Evolutionary conservation across 2,888 invertebrate genomes (phyloP).

Genomic region (Aspidiotus rigidus): DNA sequence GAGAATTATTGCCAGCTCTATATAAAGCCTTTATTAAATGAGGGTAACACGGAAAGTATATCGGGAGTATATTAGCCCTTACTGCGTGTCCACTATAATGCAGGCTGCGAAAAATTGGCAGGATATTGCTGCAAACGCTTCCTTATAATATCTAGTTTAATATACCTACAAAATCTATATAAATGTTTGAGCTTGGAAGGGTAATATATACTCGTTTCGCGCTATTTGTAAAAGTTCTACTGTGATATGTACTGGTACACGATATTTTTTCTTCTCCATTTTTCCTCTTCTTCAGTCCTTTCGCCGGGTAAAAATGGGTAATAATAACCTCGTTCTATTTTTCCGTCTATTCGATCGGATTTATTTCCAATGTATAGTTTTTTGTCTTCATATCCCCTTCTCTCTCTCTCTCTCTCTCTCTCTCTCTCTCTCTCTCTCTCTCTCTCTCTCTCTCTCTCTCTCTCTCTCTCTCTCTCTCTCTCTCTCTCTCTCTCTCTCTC

Average conservation of each 20-base stretch:
- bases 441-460: no score
- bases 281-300: slow-evolving; percentile 2
- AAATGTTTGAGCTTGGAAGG: slow-evolving; percentile 32
- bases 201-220: slow-evolving; percentile 31
- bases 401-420: background rate
- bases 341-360: no score
- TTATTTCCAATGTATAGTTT: no score
- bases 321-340: background rate
- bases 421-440: background rate
- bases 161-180: slow-evolving; percentile 34
- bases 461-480: background rate
- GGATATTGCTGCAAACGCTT: slow-evolving; percentile 31
- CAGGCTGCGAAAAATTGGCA: slow-evolving; percentile 24
- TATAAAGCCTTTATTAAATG: slow-evolving; percentile 34
- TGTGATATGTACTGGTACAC: background rate
- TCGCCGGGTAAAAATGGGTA: background rate
- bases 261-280: background rate
- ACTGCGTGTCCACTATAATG: slow-evolving; percentile 26
- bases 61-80: slow-evolving; percentile 33
- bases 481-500: background rate
- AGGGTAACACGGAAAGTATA: slow-evolving; percentile 31
- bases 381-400: background rate
- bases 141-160: slow-evolving; percentile 34
- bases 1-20: slow-evolving; percentile 33
- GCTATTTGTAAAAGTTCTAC: slow-evolving; percentile 29